These are phyloP conservation scores for Batillaria attramentaria DNA, from an alignment of 1,140 invertebrate species.

Conservation along the genomic window DNA sequence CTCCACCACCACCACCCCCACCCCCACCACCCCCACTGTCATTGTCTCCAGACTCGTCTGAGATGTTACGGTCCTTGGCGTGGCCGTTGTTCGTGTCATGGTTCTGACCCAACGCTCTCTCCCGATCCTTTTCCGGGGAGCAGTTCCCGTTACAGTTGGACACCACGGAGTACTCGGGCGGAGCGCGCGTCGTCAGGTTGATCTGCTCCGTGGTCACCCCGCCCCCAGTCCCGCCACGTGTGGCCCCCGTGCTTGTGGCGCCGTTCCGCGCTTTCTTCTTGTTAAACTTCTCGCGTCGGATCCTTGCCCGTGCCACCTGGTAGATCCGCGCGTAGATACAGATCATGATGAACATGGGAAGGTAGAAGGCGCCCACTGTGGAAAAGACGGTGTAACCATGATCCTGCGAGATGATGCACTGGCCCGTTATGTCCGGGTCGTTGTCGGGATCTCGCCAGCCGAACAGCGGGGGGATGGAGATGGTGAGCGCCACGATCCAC, in stretches of 20 bases:
- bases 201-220: slow-evolving; percentile 22
- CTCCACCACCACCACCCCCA: not conserved
- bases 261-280: slow-evolving; percentile 46
- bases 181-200: slow-evolving; percentile 34
- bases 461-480: slow-evolving; percentile 90
- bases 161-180: slow-evolving; percentile 45
- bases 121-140: slow-evolving; percentile 22
- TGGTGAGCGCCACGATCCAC: slow-evolving; percentile 87
- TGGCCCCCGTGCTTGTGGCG: slow-evolving; percentile 17
- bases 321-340: slow-evolving; percentile 70
- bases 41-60: slow-evolving; percentile 24
- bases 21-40: slow-evolving; percentile 6
- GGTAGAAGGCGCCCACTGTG: slow-evolving; percentile 71
- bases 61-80: slow-evolving; percentile 16
- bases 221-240: not conserved
- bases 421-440: slow-evolving; percentile 55
- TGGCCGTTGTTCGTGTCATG: not conserved
- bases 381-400: slow-evolving; percentile 69
- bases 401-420: slow-evolving; percentile 70
- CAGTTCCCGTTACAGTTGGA: slow-evolving; percentile 50
- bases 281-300: slow-evolving; percentile 64
- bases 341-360: slow-evolving; percentile 70
- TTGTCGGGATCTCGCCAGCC: slow-evolving; percentile 65
- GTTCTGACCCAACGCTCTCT: slow-evolving; percentile 28
- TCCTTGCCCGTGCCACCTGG: slow-evolving; percentile 63